Base-by-base conservation (phyloP, 2,797 vertebrate species). In the Phalanger gymnotis region DNA sequence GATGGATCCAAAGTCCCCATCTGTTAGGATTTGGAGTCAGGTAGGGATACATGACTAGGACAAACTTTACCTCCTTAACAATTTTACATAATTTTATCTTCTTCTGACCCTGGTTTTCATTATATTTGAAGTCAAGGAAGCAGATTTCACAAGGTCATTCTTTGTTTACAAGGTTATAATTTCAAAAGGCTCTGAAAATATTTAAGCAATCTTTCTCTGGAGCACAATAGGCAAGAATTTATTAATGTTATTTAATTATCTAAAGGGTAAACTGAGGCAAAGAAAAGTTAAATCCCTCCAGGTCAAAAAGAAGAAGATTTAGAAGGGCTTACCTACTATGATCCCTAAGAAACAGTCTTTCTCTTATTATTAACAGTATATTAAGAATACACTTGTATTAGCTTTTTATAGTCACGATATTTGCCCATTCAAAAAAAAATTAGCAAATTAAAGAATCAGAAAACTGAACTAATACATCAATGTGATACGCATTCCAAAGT, bases 401-500 rank as follows among this genome's bases (percentile, higher is more conserved):
- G 27, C 73, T 58, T 87, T 97, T 93, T 12, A 13, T 19, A 93
- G 90, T 90, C 11, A 94, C 87, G 91, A 53, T 93, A 58, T 94
- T 94, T 94, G 87, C n/a, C 16, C 91, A 91, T 93, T 47, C 90
- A 51, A 90, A 91, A 90, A 91, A 96, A 92, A 92, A 89, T 90
- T 61, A 94, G 14, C 53, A 93, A 91, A 93, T 14, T 53, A 93
- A 96, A 92, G 22, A 81, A 53, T 93, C 94, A 22, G 28, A 90
- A 90, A 31, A 95, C 55, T 54, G 30, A 30, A 56, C 34, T 81
- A 94, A 52, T 3, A 27, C 14, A 58, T 57, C 58, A 91, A 73
- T 90, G 66, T 61, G 96, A 93, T 91, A 96, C 96, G 58, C 47
- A 55, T 94, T 93, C 31, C 27, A 14, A 34, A 25, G 19, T 81